Base-by-base conservation (phyloP, 2,113 vertebrate species). In the Reinhardtius hippoglossoides region DNA sequence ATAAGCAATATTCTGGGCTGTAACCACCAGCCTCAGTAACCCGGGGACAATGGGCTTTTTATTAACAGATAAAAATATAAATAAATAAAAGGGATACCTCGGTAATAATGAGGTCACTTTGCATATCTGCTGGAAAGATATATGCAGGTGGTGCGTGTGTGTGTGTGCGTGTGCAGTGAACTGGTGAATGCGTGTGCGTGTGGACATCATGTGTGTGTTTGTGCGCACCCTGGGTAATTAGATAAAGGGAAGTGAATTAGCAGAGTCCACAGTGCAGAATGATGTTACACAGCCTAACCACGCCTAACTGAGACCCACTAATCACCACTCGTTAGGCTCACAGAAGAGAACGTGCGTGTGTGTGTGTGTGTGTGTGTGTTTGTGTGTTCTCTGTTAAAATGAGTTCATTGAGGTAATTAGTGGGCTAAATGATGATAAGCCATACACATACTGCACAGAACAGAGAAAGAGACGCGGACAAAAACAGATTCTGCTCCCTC, bases 181-280 rank as follows among this genome's bases (percentile, higher is more conserved):
- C 94, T 93, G 83, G 84, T 71, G 81, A 74, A 78, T 74, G 61
- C 56, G 64, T 74, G 57, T 31, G 56, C 27, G 56, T 18, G 56
- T 58, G 56, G 31, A 89, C 93, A 90, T 89, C n/a, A 21, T 55
- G 58, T 74, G 71, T 61, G 72, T 83, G 75, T 88, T 89, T 35
- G 90, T 87, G 87, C 8, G 50, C 61, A 86, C 80, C 84, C 94
- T 90, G 94, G 94, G 94, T 97, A 97, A 98, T 98, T 96, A 96
- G 94, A 96, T 96, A 95, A 97, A 96, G 92, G 91, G 89, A 93
- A 96, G 95, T 95, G 96, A 97, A 97, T 97, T 96, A 96, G 93
- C 95, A 94, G 95, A 96, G 95, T 97, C 96, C 96, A 96, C 94
- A 93, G 57, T 84, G 95, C 94, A 95, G 94, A 85, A 78, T 93